These are phyloP conservation scores for Nansenia antarctica DNA, from an alignment of 2,113 vertebrate species.

Conservation along the genomic window DNA sequence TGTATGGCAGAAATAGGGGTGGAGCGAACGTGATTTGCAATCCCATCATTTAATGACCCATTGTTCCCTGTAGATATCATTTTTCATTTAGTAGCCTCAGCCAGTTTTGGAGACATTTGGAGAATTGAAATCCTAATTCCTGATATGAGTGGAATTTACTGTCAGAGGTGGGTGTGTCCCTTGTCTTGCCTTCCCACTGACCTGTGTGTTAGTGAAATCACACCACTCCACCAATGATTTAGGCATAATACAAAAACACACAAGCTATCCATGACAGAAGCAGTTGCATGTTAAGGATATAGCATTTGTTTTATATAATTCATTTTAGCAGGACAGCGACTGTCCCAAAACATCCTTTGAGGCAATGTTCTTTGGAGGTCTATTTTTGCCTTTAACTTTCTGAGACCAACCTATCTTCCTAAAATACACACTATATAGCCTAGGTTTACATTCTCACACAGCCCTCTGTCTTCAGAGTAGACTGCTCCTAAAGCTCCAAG, in stretches of 20 bases:
- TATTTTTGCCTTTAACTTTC: neutral
- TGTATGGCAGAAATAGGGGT: conserved; percentile 70
- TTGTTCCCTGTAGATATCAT: conserved; percentile 72
- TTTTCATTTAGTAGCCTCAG: conserved; percentile 58
- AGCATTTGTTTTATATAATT: neutral
- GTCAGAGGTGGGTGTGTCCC: neutral
- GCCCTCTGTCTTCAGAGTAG: neutral
- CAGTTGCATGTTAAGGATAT: neutral
- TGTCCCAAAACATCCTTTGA: neutral
- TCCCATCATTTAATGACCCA: conserved; percentile 73
- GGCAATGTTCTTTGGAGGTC: neutral
- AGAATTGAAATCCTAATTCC: neutral
- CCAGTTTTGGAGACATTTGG: too few species aligned
- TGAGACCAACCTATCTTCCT: neutral
- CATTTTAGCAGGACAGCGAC: too few species aligned
- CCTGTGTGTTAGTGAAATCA: neutral
- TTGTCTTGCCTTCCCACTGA: neutral
- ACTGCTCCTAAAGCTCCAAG: conserved; percentile 38
- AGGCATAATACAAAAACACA: neutral
- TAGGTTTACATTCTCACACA: conserved; percentile 21
- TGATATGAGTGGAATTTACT: neutral
- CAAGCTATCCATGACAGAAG: neutral
- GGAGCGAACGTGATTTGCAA: conserved; percentile 59
- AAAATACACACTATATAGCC: neutral
- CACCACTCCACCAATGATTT: neutral